Percentiles rank a stretch among this genome's conserved stretches.
Conservation (phyloP, 2,113 vertebrate species). For the Cheilinus undulatus region DNA sequence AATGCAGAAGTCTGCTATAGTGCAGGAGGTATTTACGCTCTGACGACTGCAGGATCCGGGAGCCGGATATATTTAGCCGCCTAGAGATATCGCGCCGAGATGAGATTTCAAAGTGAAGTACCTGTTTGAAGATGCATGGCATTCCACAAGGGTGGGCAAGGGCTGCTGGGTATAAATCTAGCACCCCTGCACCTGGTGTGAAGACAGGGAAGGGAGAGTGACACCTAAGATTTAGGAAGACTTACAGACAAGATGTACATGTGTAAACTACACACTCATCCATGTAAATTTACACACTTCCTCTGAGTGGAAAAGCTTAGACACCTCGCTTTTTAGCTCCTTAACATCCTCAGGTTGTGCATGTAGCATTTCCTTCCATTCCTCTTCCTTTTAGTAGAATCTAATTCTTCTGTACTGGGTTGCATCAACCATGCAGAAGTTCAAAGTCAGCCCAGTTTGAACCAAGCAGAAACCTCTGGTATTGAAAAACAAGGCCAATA, state of each 20-base stretch:
- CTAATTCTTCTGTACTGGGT: slow-evolving; percentile 63
- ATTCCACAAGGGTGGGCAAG: slow-evolving; percentile 79
- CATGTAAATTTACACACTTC: slow-evolving; percentile 67
- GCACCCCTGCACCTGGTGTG: slow-evolving; percentile 78
- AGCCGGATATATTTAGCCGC: slow-evolving; percentile 81
- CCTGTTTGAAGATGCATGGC: slow-evolving; percentile 84
- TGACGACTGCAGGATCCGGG: slow-evolving; percentile 66
- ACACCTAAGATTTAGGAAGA: slow-evolving; percentile 76
- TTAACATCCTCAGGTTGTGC: slow-evolving; percentile 19
- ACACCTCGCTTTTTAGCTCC: slow-evolving; percentile 39
- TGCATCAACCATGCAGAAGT: slow-evolving; percentile 74
- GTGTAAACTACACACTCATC: slow-evolving; percentile 75
- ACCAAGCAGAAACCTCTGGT: too few relatives aligned
- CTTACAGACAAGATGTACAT: slow-evolving; percentile 69
- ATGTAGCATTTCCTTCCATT: slow-evolving; percentile 24
- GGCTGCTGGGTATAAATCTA: slow-evolving; percentile 78
- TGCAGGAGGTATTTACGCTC: slow-evolving; percentile 77
- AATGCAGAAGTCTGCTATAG: slow-evolving; percentile 59
- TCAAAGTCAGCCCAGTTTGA: too few relatives aligned
- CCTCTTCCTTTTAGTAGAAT: slow-evolving; percentile 59
- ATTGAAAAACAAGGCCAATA: too few relatives aligned
- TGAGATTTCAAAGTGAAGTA: slow-evolving; percentile 84
- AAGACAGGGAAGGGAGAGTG: slow-evolving; percentile 71
- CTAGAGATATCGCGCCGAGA: slow-evolving; percentile 75
- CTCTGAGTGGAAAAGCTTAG: slow-evolving; percentile 53